These are phyloP conservation scores for Tiliacea citrago DNA, from an alignment of 2,888 invertebrate genomes.

Conservation along the genomic window DNA sequence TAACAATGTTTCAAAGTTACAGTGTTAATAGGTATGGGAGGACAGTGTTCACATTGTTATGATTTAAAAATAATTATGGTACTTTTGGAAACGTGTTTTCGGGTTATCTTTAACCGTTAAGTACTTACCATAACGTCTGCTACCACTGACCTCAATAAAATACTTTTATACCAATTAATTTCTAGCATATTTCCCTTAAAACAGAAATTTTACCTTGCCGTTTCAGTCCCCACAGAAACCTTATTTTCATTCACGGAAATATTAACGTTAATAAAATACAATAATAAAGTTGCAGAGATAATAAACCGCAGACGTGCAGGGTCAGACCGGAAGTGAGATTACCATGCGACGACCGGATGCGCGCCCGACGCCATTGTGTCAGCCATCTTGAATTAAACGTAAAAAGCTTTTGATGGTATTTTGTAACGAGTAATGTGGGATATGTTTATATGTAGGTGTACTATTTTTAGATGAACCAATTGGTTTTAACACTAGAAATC, in stretches of 20 bases:
- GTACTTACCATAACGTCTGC: too few relatives aligned
- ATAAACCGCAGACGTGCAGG: conserved; percentile 63
- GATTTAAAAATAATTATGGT: too few relatives aligned
- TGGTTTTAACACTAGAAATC: not conserved
- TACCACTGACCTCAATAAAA: too few relatives aligned
- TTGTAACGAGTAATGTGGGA: conserved; percentile 43
- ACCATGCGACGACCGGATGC: conserved; percentile 84
- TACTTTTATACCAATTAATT: not conserved
- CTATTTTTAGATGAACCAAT: conserved; percentile 8
- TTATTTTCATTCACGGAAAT: conserved; percentile 49
- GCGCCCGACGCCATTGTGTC: conserved; percentile 82
- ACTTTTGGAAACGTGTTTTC: too few relatives aligned
- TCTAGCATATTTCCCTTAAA: not conserved
- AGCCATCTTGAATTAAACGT: conserved; percentile 80
- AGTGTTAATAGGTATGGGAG: too few relatives aligned
- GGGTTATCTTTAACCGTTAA: too few relatives aligned
- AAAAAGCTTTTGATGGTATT: conserved; percentile 62
- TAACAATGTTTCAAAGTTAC: too few relatives aligned
- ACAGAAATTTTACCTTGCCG: not conserved
- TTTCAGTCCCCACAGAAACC: conserved; percentile 15
- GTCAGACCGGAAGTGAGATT: conserved; percentile 79
- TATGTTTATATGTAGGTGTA: conserved; percentile 8
- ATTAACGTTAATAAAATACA: conserved; percentile 51
- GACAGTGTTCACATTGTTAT: too few relatives aligned
- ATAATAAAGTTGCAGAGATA: conserved; percentile 63